A percentile compares a stretch with the other conserved stretches of the same genome.
These are phyloP conservation scores for Protonibea diacanthus DNA, from an alignment of 2,797 vertebrate genomes.

Conservation along the genomic window DNA sequence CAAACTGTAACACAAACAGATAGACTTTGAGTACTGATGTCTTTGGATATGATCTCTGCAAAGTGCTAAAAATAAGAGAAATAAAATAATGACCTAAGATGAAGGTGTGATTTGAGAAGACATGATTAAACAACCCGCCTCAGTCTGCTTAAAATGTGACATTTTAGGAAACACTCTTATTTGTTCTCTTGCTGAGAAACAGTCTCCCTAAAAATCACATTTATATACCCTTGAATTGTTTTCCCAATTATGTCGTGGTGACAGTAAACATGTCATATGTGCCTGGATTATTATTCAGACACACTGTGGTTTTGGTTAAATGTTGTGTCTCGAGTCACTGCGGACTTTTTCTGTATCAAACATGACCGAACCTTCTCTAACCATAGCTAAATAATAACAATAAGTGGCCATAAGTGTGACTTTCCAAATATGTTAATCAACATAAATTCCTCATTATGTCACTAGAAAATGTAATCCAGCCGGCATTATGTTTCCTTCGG, in stretches of 20 bases:
- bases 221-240: neutral
- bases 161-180: constrained; percentile 5
- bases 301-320: neutral
- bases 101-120: neutral
- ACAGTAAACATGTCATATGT: neutral
- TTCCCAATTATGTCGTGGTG: neutral
- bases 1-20: constrained; percentile 57
- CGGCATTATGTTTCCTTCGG: neutral
- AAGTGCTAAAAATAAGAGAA: neutral
- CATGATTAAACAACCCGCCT: neutral
- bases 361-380: neutral
- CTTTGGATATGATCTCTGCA: neutral
- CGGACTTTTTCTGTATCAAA: neutral
- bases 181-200: neutral
- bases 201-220: neutral
- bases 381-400: neutral
- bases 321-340: neutral
- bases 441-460: neutral
- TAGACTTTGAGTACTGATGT: constrained; percentile 1
- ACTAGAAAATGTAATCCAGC: neutral
- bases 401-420: neutral
- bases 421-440: neutral
- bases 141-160: neutral
- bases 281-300: neutral
- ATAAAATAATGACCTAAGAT: constrained; percentile 7